phyloP scores from a whole-genome alignment of 2,888 invertebrate genomes.

The Steromphala cineraria region DNA sequence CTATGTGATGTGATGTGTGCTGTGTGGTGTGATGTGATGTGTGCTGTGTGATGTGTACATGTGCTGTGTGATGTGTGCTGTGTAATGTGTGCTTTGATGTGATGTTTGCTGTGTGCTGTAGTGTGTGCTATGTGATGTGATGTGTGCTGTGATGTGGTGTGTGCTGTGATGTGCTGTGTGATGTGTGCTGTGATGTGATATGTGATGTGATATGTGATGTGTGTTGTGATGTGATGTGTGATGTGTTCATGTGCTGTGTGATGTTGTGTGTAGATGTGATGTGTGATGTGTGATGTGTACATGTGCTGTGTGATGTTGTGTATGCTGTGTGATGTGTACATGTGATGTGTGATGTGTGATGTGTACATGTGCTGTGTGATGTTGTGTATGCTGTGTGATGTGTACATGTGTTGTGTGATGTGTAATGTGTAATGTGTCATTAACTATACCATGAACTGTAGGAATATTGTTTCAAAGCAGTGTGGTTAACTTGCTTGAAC shows the following conservation, averaged over 20 bases:
- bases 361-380: too few species aligned
- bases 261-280: background rate
- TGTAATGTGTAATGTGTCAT: too few species aligned
- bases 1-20: background rate
- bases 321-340: too few species aligned
- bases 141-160: background rate
- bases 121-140: background rate
- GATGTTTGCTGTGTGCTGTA: background rate
- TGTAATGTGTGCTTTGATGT: background rate
- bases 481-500: too few species aligned
- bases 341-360: too few species aligned
- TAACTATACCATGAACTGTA: too few species aligned
- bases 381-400: too few species aligned
- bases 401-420: too few species aligned
- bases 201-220: too few species aligned
- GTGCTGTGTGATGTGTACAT: background rate
- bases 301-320: too few species aligned
- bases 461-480: too few species aligned
- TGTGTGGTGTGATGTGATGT: background rate
- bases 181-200: background rate
- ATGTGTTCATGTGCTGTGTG: background rate
- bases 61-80: background rate
- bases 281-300: too few species aligned
- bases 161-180: background rate
- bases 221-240: background rate